Evolutionary conservation across 2,888 invertebrate genomes (phyloP).

Genomic region (Mystacides longicornis): DNA sequence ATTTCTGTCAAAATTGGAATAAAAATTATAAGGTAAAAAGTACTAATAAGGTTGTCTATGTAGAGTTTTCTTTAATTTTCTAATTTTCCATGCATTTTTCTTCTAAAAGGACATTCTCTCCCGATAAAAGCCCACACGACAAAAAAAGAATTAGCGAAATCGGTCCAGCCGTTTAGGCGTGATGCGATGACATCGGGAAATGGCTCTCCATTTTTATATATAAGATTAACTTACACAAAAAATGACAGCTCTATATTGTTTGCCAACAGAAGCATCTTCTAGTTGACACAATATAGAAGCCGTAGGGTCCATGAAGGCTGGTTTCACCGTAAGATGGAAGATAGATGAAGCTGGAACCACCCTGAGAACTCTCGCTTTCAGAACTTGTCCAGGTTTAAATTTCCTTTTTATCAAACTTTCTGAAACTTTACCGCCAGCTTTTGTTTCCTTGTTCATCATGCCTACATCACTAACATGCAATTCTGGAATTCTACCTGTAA

Average conservation of each 20-base stretch:
- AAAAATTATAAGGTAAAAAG: no score
- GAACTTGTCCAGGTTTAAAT: slow-evolving; percentile 47
- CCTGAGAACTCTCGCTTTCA: slow-evolving; percentile 54
- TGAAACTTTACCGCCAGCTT: slow-evolving; percentile 28
- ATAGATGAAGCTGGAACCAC: slow-evolving; percentile 40
- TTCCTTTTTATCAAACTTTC: slow-evolving; percentile 41
- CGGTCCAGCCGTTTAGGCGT: no score
- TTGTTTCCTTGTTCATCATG: slow-evolving; percentile 37
- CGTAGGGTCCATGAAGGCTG: slow-evolving; percentile 51
- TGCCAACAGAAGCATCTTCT: slow-evolving; percentile 44
- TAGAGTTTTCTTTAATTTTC: no score
- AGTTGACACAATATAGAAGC: slow-evolving; percentile 45
- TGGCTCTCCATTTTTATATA: no score
- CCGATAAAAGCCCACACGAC: no score
- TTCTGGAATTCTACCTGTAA: slow-evolving; percentile 50
- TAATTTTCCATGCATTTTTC: no score
- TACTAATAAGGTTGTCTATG: no score
- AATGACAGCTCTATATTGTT: slow-evolving; percentile 50
- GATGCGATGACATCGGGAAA: no score
- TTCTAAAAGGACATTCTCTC: no score
- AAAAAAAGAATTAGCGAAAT: no score
- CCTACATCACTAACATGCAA: slow-evolving; percentile 49
- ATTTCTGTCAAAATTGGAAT: no score
- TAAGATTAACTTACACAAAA: slow-evolving; percentile 37
- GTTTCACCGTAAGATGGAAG: slow-evolving; percentile 58